A percentile compares a stretch with the other conserved stretches of the same genome.
phyloP scores from a whole-genome alignment of 92 coral and sea anemone species.

The Zoanthus gigantus region DNA sequence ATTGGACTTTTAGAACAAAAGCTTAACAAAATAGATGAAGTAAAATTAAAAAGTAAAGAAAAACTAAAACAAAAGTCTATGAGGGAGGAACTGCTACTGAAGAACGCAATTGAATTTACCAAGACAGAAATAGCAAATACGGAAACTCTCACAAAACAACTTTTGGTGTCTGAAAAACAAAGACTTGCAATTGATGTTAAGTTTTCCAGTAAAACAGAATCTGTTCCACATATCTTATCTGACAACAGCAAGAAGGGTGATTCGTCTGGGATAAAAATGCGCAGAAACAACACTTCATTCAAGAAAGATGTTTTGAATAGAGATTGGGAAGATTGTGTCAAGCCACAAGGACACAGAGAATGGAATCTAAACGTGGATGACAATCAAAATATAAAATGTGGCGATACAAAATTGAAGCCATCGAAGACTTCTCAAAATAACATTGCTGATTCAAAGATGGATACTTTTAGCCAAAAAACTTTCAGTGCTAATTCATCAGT shows the following conservation, averaged over 20 bases:
- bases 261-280: neutral
- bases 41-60: neutral
- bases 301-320: neutral
- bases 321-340: neutral
- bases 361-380: neutral
- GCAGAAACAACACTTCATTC: neutral
- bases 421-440: neutral
- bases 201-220: constrained; percentile 5
- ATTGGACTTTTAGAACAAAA: neutral
- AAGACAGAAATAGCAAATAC: constrained; percentile 37
- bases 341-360: neutral
- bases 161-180: constrained; percentile 19
- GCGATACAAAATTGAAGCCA: neutral
- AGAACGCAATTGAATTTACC: constrained; percentile 34
- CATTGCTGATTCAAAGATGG: neutral
- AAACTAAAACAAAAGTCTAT: neutral
- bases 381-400: neutral
- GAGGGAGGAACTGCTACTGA: constrained; percentile 21
- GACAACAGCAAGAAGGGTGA: neutral
- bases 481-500: neutral
- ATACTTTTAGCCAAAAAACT: neutral
- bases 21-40: neutral
- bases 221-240: neutral
- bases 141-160: constrained; percentile 28
- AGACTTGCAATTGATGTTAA: neutral